Evolutionary conservation across 2,797 vertebrate genomes (phyloP).

Genomic region (Naso thynnoides): DNA sequence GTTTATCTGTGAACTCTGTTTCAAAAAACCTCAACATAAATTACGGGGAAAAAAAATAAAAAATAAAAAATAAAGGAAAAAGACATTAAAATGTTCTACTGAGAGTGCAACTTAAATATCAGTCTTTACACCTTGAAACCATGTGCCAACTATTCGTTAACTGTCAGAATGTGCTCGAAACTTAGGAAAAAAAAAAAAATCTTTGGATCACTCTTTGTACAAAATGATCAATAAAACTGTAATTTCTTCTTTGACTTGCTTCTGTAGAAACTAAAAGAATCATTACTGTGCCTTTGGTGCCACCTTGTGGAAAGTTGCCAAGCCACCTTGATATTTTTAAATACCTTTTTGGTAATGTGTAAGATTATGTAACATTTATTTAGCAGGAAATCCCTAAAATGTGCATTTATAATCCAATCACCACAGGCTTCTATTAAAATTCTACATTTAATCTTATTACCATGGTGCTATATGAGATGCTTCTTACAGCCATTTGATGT

Average conservation of each 20-base stretch:
- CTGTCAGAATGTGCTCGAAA: not conserved
- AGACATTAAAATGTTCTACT: not conserved
- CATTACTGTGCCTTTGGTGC: slow-evolving; percentile 42
- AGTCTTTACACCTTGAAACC: not conserved
- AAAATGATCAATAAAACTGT: slow-evolving; percentile 5
- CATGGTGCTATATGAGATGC: not conserved
- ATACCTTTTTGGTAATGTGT: not conserved
- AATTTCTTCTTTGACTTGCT: not conserved
- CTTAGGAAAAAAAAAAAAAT: not conserved
- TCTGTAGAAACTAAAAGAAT: not conserved
- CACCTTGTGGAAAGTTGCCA: slow-evolving; percentile 57
- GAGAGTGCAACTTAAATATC: not conserved
- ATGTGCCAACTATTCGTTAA: fast-evolving
- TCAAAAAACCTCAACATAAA: not conserved
- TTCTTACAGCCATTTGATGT: not conserved
- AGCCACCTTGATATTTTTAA: not conserved
- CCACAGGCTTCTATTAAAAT: not conserved
- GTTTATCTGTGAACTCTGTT: not conserved
- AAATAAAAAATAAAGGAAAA: not conserved
- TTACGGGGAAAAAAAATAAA: not conserved
- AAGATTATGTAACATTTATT: slow-evolving; percentile 13
- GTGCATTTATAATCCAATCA: not conserved
- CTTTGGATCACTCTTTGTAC: not conserved
- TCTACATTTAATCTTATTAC: not conserved
- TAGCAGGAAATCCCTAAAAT: not conserved